phyloP scores from a whole-genome alignment of 2,797 vertebrate species.

The Lerista edwardsae region DNA sequence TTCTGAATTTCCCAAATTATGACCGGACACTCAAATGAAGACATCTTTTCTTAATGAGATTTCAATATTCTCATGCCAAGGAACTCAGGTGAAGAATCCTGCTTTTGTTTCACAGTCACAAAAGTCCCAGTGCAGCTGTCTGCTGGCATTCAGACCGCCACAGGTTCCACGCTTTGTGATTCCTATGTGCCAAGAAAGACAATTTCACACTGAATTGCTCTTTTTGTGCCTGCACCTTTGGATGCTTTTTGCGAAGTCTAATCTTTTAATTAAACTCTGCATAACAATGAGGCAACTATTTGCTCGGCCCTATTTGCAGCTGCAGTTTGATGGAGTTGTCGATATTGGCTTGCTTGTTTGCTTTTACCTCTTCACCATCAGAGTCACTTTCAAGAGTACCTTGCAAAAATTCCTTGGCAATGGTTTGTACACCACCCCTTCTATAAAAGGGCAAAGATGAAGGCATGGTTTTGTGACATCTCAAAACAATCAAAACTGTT shows the following conservation, averaged over 20 bases:
- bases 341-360: not conserved
- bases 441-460: constrained; percentile 19
- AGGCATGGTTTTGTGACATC: constrained; percentile 3
- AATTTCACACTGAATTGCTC: constrained; percentile 30
- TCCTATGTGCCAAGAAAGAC: constrained; percentile 8
- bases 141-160: constrained; percentile 35
- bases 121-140: constrained; percentile 29
- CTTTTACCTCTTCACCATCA: constrained; percentile 24
- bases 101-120: constrained; percentile 49
- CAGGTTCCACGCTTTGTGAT: constrained; percentile 8
- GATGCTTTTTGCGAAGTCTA: constrained; percentile 29
- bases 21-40: constrained; percentile 46
- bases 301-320: not conserved
- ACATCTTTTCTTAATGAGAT: constrained; percentile 35
- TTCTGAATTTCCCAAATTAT: constrained; percentile 40
- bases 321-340: constrained; percentile 37
- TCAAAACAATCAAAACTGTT: constrained; percentile 10
- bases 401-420: constrained; percentile 28
- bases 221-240: constrained; percentile 35
- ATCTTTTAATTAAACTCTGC: constrained; percentile 43
- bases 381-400: constrained; percentile 3
- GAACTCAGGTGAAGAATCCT: constrained; percentile 24
- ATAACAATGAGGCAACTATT: constrained; percentile 39
- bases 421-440: not conserved
- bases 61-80: constrained; percentile 40